These are phyloP conservation scores for Hippopotamyrus pictus DNA, from an alignment of 2,797 vertebrate genomes.

Conservation along the genomic window DNA sequence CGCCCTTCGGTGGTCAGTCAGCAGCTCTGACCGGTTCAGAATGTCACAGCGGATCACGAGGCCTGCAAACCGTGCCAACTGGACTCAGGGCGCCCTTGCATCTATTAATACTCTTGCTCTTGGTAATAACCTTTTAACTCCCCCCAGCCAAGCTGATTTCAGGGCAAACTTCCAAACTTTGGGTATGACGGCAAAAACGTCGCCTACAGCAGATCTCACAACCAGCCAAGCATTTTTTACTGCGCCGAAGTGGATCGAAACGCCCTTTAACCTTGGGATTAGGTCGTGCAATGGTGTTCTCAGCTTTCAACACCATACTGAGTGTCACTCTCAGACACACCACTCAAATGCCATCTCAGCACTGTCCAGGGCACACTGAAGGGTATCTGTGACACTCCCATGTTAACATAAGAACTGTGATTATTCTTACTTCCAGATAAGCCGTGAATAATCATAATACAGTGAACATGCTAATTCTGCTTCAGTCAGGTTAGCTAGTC, in stretches of 20 bases:
- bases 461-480: neutral
- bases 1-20: constrained; percentile 22
- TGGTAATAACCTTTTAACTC: constrained; percentile 25
- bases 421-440: neutral
- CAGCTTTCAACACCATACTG: constrained; percentile 30
- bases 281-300: constrained; percentile 25
- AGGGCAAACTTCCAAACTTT: neutral
- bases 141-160: neutral
- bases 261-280: constrained; percentile 33
- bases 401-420: neutral
- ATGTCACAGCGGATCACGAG: constrained; percentile 55
- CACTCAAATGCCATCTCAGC: neutral
- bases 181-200: neutral
- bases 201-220: neutral
- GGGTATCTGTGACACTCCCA: constrained; percentile 11
- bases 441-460: neutral
- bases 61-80: constrained; percentile 31
- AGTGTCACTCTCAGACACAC: constrained; percentile 15
- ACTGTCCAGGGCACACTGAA: constrained; percentile 12
- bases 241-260: constrained; percentile 11
- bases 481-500: neutral
- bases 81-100: constrained; percentile 28
- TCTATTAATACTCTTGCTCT: constrained; percentile 41
- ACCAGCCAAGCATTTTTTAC: constrained; percentile 22
- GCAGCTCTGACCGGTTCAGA: constrained; percentile 45